A percentile compares a stretch with the other conserved stretches of the same genome.
These are phyloP conservation scores for Phyllostomus hastatus DNA, from an alignment of 2,113 vertebrate species.

Conservation along the genomic window DNA sequence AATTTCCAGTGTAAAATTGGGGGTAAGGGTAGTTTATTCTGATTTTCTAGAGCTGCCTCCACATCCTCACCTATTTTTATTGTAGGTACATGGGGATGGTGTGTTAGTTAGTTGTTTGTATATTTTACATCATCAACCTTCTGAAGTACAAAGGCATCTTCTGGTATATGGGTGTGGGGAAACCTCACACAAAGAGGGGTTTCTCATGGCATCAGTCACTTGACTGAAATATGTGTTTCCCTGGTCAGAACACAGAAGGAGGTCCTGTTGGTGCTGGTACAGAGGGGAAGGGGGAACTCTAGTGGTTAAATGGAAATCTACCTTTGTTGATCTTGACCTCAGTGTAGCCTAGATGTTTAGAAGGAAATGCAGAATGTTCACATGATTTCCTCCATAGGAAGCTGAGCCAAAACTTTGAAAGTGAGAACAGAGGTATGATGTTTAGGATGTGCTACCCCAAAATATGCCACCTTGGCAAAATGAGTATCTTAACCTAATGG, in stretches of 20 bases:
- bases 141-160: not conserved
- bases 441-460: not conserved
- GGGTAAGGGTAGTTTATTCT: not conserved
- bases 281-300: not conserved
- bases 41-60: not conserved
- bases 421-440: not conserved
- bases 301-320: not conserved
- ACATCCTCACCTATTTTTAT: not conserved
- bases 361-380: not conserved
- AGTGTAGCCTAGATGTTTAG: not conserved
- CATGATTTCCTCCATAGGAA: not conserved
- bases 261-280: not conserved
- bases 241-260: not conserved
- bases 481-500: not conserved
- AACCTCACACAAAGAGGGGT: not conserved
- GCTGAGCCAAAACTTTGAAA: not conserved
- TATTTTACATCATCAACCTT: not conserved
- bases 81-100: not conserved
- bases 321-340: not conserved
- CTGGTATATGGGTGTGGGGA: not conserved
- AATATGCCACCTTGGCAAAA: not conserved
- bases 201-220: not conserved
- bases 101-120: not conserved
- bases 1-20: not conserved
- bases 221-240: not conserved